These are phyloP conservation scores for Hermatobates lingyangjiaoensis DNA, from an alignment of 1,140 invertebrate species.

Conservation along the genomic window DNA sequence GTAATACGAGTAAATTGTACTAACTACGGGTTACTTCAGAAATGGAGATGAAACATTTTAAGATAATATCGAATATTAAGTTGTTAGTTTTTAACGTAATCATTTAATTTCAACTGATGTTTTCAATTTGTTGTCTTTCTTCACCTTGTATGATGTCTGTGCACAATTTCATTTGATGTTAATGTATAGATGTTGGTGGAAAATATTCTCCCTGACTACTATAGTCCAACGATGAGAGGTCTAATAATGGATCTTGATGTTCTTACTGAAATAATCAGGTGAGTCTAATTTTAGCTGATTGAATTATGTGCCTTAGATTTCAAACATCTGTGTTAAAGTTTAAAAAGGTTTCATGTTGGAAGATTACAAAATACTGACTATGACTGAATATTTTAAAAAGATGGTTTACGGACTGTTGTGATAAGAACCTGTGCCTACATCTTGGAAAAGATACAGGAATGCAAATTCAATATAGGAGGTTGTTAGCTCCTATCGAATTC, in stretches of 20 bases:
- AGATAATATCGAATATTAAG: too few relatives aligned
- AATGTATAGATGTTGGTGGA: constrained; percentile 39
- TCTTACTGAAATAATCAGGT: constrained; percentile 60
- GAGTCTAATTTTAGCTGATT: constrained; percentile 11
- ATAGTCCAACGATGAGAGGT: constrained; percentile 70
- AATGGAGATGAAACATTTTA: too few relatives aligned
- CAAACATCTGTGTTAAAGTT: too few relatives aligned
- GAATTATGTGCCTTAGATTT: background rate
- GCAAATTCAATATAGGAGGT: background rate
- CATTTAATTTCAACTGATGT: too few relatives aligned
- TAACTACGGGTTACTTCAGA: too few relatives aligned
- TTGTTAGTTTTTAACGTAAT: too few relatives aligned
- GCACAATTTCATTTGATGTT: too few relatives aligned
- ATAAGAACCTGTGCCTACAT: background rate
- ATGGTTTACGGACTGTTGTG: background rate
- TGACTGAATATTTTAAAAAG: background rate
- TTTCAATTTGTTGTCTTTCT: too few relatives aligned
- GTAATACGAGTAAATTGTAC: too few relatives aligned
- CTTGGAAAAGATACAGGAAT: background rate
- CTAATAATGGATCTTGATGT: constrained; percentile 72
- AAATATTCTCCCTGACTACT: constrained; percentile 70
- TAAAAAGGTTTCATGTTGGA: background rate
- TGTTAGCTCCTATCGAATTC: too few relatives aligned
- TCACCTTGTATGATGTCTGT: too few relatives aligned
- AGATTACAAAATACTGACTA: background rate